A percentile compares a stretch with the other conserved stretches of the same genome.
These are phyloP conservation scores for Rhopalosiphum padi DNA, from an alignment of 1,140 invertebrate species.

Conservation along the genomic window DNA sequence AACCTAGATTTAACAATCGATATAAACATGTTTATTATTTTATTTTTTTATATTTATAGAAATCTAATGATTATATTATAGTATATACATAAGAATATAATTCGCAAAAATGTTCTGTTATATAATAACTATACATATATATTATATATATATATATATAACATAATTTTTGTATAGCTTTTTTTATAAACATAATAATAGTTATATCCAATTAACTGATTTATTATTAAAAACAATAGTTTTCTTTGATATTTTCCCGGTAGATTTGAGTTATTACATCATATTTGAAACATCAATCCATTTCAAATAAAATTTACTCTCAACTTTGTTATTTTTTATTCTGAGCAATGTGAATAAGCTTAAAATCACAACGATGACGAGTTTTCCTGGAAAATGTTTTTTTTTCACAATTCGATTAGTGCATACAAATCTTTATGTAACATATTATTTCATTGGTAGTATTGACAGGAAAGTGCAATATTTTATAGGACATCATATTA, in stretches of 20 bases:
- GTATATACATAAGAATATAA: no score
- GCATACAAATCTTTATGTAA: neutral
- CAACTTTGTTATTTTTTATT: neutral
- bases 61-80: neutral
- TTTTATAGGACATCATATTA: neutral
- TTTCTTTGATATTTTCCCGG: neutral
- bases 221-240: neutral
- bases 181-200: neutral
- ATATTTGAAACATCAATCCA: neutral
- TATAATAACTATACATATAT: no score
- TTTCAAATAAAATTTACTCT: neutral
- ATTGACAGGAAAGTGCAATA: neutral
- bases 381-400: neutral
- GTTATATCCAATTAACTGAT: neutral
- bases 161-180: neutral
- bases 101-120: no score
- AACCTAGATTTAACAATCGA: neutral
- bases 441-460: neutral
- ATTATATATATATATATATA: no score
- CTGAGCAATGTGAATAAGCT: neutral
- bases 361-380: neutral
- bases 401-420: neutral
- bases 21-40: neutral
- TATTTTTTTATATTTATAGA: neutral
- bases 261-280: neutral